Evolutionary conservation across 2,888 invertebrate genomes (phyloP).

Genomic region (Phengaris alcon): DNA sequence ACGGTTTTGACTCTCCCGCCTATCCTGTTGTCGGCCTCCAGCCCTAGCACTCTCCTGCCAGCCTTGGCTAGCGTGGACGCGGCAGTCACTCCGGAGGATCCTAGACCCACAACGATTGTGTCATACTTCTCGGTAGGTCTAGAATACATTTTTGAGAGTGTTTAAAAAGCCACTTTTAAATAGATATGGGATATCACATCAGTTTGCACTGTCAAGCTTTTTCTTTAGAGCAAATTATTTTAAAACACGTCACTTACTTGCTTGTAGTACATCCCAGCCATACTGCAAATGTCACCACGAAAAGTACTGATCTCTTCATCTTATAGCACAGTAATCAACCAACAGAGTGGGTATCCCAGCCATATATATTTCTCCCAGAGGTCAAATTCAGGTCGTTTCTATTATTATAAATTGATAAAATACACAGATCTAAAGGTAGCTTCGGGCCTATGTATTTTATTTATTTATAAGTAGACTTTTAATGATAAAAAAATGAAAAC

Average conservation of each 20-base stretch:
- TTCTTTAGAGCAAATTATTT: too few species aligned
- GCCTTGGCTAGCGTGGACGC: slow-evolving; percentile 50
- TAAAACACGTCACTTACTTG: not conserved
- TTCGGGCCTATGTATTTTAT: not conserved
- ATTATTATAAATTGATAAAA: too few species aligned
- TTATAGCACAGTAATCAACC: not conserved
- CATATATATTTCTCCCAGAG: not conserved
- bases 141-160: not conserved
- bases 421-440: not conserved
- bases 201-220: too few species aligned
- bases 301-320: not conserved
- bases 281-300: not conserved
- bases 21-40: slow-evolving; percentile 55
- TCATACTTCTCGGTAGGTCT: slow-evolving; percentile 45
- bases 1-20: slow-evolving; percentile 52
- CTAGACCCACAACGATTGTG: slow-evolving; percentile 56
- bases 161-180: too few species aligned
- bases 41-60: slow-evolving; percentile 52
- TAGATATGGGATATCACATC: too few species aligned
- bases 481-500: too few species aligned
- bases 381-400: not conserved
- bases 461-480: too few species aligned
- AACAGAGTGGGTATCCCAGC: not conserved
- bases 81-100: slow-evolving; percentile 53
- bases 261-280: not conserved